Evolutionary conservation across 2,888 invertebrate genomes (phyloP).

Genomic region (Malthinus flaveolus): DNA sequence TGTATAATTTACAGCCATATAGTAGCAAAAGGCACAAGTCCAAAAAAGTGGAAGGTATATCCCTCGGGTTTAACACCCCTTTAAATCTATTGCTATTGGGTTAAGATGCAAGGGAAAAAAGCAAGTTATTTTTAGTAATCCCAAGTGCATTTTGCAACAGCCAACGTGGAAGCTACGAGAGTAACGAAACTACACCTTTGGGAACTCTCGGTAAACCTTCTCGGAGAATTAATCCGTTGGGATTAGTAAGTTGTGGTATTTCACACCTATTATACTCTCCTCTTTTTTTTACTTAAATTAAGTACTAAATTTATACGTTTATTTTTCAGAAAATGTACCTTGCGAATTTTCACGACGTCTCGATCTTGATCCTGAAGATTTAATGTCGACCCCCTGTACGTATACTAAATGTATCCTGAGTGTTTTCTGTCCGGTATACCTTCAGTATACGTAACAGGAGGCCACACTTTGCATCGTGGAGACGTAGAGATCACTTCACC

Average conservation of each 20-base stretch:
- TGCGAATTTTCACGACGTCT: background rate
- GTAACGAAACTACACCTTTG: slow-evolving; percentile 22
- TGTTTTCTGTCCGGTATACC: slow-evolving; percentile 98
- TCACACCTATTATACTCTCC: slow-evolving; percentile 23
- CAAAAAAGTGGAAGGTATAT: slow-evolving; percentile 16
- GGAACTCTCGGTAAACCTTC: slow-evolving; percentile 29
- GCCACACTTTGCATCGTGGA: slow-evolving; percentile 73
- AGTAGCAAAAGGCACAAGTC: slow-evolving; percentile 13
- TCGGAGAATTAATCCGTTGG: slow-evolving; percentile 27
- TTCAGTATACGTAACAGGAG: slow-evolving; percentile 99
- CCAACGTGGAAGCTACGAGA: slow-evolving; percentile 31
- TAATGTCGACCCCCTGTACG: slow-evolving; percentile 90
- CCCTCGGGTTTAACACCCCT: slow-evolving; percentile 44
- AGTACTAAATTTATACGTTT: slow-evolving; percentile 2
- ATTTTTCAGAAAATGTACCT: slow-evolving; percentile 1
- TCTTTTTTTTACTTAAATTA: slow-evolving; percentile 6
- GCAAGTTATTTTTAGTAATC: slow-evolving; percentile 39
- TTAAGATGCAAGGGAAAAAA: slow-evolving; percentile 28
- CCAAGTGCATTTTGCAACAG: slow-evolving; percentile 35
- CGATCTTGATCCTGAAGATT: slow-evolving; percentile 36
- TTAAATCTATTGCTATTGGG: slow-evolving; percentile 48
- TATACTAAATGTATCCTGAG: slow-evolving; percentile 99
- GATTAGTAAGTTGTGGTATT: slow-evolving; percentile 24
- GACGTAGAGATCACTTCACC: slow-evolving; percentile 52
- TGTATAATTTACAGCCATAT: slow-evolving; percentile 23